Conservation (phyloP, 2,888 invertebrate genomes). For the Mythimna vitellina region DNA sequence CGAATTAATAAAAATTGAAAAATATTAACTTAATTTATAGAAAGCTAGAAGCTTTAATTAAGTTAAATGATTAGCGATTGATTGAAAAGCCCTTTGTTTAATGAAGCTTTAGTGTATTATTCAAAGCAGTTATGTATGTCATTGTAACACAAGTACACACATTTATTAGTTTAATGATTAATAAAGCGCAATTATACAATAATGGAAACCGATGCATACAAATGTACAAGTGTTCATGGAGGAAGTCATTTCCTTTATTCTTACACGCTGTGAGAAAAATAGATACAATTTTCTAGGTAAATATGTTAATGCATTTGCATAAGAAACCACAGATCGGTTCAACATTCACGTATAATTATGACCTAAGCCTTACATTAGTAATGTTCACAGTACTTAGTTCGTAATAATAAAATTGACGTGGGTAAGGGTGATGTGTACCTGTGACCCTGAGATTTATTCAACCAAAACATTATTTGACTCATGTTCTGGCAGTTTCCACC, state of each 20-base stretch:
- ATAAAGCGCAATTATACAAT: conserved; percentile 35
- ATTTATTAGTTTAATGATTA: conserved; percentile 38
- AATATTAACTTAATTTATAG: too few species aligned
- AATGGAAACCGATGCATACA: conserved; percentile 12
- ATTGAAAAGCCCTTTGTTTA: conserved; percentile 6
- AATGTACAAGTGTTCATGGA: conserved; percentile 14
- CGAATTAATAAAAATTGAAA: neutral
- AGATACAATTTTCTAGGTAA: conserved; percentile 24
- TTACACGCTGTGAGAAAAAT: conserved; percentile 24
- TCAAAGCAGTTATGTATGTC: conserved; percentile 29
- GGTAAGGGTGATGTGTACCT: conserved; percentile 47
- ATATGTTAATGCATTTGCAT: conserved; percentile 41
- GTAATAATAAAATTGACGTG: conserved; percentile 57
- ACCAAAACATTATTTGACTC: conserved; percentile 67
- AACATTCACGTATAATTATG: conserved; percentile 46
- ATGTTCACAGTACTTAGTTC: conserved; percentile 42
- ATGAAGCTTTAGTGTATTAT: conserved; percentile 28
- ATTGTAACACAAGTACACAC: conserved; percentile 1
- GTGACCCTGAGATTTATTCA: conserved; percentile 64
- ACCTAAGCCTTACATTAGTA: conserved; percentile 57
- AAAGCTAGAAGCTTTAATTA: neutral
- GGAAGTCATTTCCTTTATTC: conserved; percentile 47
- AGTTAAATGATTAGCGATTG: neutral
- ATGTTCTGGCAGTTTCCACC: conserved; percentile 50
- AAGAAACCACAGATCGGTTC: conserved; percentile 46